Conservation (phyloP, 1,140 invertebrate genomes). For the Polypedilum vanderplanki region DNA sequence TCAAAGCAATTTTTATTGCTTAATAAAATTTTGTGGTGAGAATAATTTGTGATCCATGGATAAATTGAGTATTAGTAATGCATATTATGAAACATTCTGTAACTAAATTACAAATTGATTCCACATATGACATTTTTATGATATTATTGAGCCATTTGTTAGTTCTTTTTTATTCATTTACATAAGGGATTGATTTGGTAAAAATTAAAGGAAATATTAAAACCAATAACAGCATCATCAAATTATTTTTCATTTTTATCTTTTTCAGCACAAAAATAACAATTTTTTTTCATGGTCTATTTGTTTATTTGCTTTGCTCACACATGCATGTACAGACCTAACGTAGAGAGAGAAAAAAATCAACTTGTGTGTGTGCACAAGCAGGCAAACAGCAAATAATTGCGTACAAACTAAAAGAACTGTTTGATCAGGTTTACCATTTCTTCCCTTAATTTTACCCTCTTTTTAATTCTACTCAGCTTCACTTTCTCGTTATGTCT, state of each 20-base stretch:
- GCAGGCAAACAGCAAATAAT: constrained; percentile 14
- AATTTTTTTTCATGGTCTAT: constrained; percentile 19
- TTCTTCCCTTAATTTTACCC: neutral
- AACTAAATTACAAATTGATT: neutral
- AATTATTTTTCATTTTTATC: neutral
- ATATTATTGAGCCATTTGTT: neutral
- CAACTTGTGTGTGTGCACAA: neutral
- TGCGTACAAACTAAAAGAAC: neutral
- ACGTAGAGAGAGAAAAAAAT: neutral
- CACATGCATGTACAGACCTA: neutral
- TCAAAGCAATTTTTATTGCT: too few species aligned
- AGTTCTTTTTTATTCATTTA: neutral
- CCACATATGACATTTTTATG: constrained; percentile 4
- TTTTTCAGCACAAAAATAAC: neutral
- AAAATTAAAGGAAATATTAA: too few species aligned
- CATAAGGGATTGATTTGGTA: neutral
- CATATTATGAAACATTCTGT: too few species aligned
- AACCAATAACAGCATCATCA: too few species aligned
- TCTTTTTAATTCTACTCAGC: neutral
- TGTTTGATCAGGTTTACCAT: constrained; percentile 6
- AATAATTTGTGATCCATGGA: too few species aligned
- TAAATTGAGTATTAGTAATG: too few species aligned
- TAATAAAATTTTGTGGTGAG: too few species aligned
- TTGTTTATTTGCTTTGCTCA: constrained; percentile 11
- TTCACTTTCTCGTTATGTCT: neutral